These are phyloP conservation scores for Phortica magna DNA, from an alignment of 2,888 invertebrate species.

Conservation along the genomic window DNA sequence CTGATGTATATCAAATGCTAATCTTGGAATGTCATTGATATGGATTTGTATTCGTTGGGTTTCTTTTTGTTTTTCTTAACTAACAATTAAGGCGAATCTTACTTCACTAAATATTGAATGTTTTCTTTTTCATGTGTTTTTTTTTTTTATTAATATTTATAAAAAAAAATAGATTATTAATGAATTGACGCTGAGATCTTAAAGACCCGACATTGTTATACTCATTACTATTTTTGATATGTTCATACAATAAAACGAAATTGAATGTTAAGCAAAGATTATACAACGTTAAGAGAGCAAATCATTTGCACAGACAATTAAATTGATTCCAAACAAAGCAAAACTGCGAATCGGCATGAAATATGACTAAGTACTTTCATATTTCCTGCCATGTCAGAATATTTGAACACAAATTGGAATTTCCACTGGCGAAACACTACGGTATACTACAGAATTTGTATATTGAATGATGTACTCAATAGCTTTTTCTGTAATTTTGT, in stretches of 20 bases:
- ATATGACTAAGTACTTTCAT: constrained; percentile 31
- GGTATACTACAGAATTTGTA: too few species aligned
- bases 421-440: too few species aligned
- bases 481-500: too few species aligned
- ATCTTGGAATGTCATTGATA: constrained; percentile 72
- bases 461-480: too few species aligned
- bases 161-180: constrained; percentile 32
- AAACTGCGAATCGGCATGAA: background rate
- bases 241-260: constrained; percentile 28
- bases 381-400: constrained; percentile 16
- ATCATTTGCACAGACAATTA: background rate
- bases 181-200: constrained; percentile 58
- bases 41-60: constrained; percentile 75
- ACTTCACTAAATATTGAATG: constrained; percentile 1
- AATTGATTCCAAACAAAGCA: background rate
- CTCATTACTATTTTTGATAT: too few species aligned
- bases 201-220: constrained; percentile 55
- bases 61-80: constrained; percentile 22
- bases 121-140: background rate
- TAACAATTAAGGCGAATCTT: too few species aligned
- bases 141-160: constrained; percentile 27
- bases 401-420: too few species aligned
- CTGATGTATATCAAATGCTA: constrained; percentile 25
- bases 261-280: background rate
- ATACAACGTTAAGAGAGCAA: constrained; percentile 15